These are phyloP conservation scores for Entomyzon cyanotis DNA, from an alignment of 2,113 vertebrate species.

Conservation along the genomic window DNA sequence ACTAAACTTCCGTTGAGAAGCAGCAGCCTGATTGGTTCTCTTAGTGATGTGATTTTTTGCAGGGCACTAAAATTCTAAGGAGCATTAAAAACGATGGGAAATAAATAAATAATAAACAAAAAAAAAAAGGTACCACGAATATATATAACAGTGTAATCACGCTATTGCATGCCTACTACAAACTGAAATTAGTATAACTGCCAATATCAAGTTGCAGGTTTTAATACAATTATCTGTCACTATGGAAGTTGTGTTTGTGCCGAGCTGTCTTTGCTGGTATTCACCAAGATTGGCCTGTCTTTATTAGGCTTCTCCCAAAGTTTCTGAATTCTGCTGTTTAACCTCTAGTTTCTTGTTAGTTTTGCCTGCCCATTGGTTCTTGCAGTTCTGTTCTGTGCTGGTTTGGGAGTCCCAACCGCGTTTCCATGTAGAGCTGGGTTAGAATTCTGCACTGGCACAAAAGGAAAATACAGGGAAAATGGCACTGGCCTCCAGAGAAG, in stretches of 20 bases:
- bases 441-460: slow-evolving; percentile 23
- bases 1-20: slow-evolving; percentile 63
- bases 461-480: background rate
- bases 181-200: slow-evolving; percentile 74
- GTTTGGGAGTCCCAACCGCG: background rate
- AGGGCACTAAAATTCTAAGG: slow-evolving; percentile 70
- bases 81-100: background rate
- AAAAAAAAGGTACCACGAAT: slow-evolving; percentile 25
- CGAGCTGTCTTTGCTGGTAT: slow-evolving; percentile 75
- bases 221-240: slow-evolving; percentile 70
- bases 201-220: slow-evolving; percentile 69
- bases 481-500: background rate
- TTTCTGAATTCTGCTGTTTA: slow-evolving; percentile 55
- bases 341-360: slow-evolving; percentile 43
- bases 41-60: slow-evolving; percentile 60
- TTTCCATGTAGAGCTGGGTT: background rate
- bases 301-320: slow-evolving; percentile 68
- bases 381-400: slow-evolving; percentile 28
- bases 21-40: slow-evolving; percentile 60
- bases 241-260: slow-evolving; percentile 80
- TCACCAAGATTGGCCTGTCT: slow-evolving; percentile 67
- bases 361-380: slow-evolving; percentile 25
- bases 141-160: slow-evolving; percentile 81
- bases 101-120: background rate
- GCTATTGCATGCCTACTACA: slow-evolving; percentile 86